Evolutionary conservation across 30 jellyfish, hydroid and myxozoan species (phyloP).

Genomic region (Nemopilema nomurai): DNA sequence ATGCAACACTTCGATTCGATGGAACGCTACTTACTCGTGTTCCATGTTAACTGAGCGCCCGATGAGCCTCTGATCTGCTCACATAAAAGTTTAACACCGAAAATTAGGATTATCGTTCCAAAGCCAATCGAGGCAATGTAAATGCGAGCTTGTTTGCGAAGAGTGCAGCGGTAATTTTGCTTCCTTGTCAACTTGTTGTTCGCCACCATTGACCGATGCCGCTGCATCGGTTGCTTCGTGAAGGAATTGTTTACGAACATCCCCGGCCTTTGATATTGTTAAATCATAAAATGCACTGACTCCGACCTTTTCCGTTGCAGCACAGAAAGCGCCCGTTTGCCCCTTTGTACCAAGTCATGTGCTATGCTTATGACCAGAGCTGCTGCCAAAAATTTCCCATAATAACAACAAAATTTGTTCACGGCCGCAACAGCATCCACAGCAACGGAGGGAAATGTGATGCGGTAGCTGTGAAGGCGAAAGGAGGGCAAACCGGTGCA

Average conservation of each 20-base stretch:
- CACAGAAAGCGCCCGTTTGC: background rate
- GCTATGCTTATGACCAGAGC: background rate
- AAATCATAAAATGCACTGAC: background rate
- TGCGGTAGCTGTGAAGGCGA: background rate
- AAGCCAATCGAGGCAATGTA: background rate
- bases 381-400: background rate
- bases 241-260: background rate
- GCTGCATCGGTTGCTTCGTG: background rate
- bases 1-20: too few species aligned
- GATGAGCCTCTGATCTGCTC: background rate
- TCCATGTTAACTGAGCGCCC: background rate
- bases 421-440: background rate
- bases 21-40: background rate
- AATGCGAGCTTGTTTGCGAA: background rate
- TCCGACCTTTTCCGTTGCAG: background rate
- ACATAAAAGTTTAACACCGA: background rate
- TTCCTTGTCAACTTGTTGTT: background rate
- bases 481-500: background rate
- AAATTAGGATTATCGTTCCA: background rate
- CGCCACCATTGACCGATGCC: background rate
- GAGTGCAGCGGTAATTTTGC: background rate
- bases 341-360: background rate
- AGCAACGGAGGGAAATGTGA: background rate
- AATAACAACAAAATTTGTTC: background rate
- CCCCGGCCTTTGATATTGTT: background rate